Base-by-base conservation (phyloP, 2,113 vertebrate genomes). In the Podiceps cristatus region DNA sequence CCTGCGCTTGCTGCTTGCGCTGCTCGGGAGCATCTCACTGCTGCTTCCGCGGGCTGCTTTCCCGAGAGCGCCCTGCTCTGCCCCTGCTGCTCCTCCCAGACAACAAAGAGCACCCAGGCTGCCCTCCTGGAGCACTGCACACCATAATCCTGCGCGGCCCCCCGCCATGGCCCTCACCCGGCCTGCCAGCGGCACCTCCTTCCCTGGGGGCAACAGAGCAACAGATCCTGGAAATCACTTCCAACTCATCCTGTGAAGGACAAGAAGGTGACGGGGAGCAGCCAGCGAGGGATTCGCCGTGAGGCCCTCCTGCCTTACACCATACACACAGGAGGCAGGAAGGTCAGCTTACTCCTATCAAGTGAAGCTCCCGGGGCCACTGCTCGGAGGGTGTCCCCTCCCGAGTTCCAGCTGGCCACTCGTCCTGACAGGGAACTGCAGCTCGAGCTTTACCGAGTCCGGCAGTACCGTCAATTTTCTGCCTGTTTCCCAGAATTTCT, bases 321-420 rank as follows among this genome's bases (percentile, higher is more conserved):
- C 11, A 1, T 35, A 28, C 40, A 19, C 12, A 1, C 0, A n/a
- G 1, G 19, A 44, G 5, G 44, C 44, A 31, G 80, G 50, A 50
- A 64, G n/a, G 24, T 59, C 62, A 78, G 18, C 55, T 82, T 50
- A 20, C 31, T 44, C 29, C 0, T 3, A 42, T 3, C 19, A 73
- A 63, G 82, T 7, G 5, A 77, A 13, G 25, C 23, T 55, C 27
- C 19, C n/a, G 31, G 31, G 27, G 24, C 49, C 63, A 40, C 58
- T 25, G 47, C 33, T 62, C 0, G 0, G 16, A 53, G n/a, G 7
- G 7, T 29, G 23, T 91, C 37, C 10, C 14, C 17, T 89, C 23
- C 42, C 6, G 5, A 62, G 47, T 24, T 44, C 49, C 44, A 68
- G 71, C 35, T 31, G 17, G 35, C 15, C 60, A 45, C 60, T 77